These are phyloP conservation scores for Agrotis exclamationis DNA, from an alignment of 2,888 invertebrate genomes.

Conservation along the genomic window DNA sequence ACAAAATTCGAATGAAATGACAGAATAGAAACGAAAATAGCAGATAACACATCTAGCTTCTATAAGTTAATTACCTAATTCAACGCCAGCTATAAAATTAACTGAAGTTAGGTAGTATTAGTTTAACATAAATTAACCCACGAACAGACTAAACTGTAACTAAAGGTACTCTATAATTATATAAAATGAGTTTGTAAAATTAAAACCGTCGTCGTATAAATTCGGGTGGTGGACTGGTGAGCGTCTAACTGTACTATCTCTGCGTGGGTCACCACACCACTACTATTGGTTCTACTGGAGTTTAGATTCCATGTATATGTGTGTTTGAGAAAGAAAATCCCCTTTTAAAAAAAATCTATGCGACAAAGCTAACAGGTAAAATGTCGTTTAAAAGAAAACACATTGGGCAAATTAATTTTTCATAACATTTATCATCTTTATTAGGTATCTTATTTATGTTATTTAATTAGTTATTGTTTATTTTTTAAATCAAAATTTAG, in stretches of 20 bases:
- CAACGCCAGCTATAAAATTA: background rate
- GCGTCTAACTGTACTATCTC: constrained; percentile 14
- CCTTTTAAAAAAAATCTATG: too few relatives aligned
- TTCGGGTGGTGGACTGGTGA: background rate
- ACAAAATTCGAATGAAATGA: background rate
- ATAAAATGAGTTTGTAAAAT: constrained; percentile 34
- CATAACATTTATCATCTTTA: too few relatives aligned
- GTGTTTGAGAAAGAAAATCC: too few relatives aligned
- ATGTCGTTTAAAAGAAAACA: too few relatives aligned
- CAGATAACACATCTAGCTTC: background rate
- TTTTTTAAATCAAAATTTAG: too few relatives aligned
- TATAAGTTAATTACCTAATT: constrained; percentile 1
- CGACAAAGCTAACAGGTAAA: too few relatives aligned
- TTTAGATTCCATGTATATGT: too few relatives aligned
- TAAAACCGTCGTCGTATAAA: constrained; percentile 27
- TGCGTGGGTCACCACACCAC: constrained; percentile 9
- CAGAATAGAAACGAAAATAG: background rate
- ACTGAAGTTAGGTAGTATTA: background rate
- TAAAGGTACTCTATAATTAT: constrained; percentile 2
- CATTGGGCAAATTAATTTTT: too few relatives aligned
- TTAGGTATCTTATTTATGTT: too few relatives aligned
- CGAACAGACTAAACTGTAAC: too few relatives aligned
- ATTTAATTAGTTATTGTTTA: too few relatives aligned
- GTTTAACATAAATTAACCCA: constrained; percentile 20
- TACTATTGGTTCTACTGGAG: constrained; percentile 19